Percentiles rank a stretch among this genome's conserved stretches.
phyloP scores from a whole-genome alignment of 1,140 invertebrate genomes.

The Kradibia gibbosae region DNA sequence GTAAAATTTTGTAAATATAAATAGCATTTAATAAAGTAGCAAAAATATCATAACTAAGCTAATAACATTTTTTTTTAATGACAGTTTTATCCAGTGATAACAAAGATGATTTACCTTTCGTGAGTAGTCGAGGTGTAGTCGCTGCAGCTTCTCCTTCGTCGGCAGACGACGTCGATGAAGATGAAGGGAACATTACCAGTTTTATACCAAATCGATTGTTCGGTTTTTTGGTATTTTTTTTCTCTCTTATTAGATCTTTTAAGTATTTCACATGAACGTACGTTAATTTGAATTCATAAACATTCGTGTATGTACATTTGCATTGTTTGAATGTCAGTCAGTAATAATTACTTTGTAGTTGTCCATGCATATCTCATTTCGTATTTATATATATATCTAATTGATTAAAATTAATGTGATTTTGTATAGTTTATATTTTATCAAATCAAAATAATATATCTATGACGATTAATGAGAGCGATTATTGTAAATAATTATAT shows the following conservation, averaged over 20 bases:
- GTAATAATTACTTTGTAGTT: no score
- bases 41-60: not conserved
- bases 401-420: no score
- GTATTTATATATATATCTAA: no score
- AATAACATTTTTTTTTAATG: conserved; percentile 37
- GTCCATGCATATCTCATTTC: no score
- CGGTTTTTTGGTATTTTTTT: not conserved
- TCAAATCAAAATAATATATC: no score
- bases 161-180: conserved; percentile 46
- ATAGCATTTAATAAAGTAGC: not conserved
- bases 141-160: conserved; percentile 35
- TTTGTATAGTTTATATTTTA: no score
- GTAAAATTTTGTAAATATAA: not conserved
- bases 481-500: no score
- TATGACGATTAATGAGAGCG: no score
- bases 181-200: conserved; percentile 36
- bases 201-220: conserved; percentile 10
- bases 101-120: not conserved
- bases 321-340: no score
- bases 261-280: not conserved
- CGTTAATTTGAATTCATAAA: not conserved
- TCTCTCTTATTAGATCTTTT: not conserved
- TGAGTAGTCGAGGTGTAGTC: not conserved
- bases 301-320: no score
- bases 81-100: conserved; percentile 20